phyloP scores from a whole-genome alignment of 2,113 vertebrate species.

The Hipposideros armiger region DNA sequence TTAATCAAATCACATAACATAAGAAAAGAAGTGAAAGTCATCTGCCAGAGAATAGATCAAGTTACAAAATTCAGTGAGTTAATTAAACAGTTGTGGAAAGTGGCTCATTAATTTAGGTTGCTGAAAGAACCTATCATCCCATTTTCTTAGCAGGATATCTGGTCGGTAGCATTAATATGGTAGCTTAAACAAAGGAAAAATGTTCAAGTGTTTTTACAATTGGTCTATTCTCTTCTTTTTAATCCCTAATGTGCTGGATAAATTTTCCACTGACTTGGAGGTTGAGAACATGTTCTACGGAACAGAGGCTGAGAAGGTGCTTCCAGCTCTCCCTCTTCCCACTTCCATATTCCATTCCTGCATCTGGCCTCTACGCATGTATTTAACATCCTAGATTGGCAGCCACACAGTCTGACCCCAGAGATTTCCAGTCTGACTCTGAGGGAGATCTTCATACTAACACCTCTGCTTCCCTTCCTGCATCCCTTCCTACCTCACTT shows the following conservation, averaged over 20 bases:
- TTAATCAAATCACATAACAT: not conserved
- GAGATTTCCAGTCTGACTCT: not conserved
- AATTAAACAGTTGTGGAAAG: conserved; percentile 55
- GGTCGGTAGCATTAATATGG: not conserved
- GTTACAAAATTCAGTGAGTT: conserved; percentile 36
- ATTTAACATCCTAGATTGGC: not conserved
- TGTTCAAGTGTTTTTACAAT: not conserved
- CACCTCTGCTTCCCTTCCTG: not conserved
- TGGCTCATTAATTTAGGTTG: conserved; percentile 26
- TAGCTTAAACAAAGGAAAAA: conserved; percentile 38
- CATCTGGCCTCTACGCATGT: not conserved
- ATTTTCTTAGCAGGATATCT: conserved; percentile 27
- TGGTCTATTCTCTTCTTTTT: not conserved
- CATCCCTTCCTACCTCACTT: not conserved
- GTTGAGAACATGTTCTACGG: not conserved
- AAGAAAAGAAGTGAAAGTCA: conserved; percentile 20
- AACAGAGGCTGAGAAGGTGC: not conserved
- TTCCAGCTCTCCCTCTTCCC: not conserved
- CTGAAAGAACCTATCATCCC: conserved; percentile 43
- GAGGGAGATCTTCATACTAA: not conserved
- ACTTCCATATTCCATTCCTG: not conserved
- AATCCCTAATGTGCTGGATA: not conserved
- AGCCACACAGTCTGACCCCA: not conserved
- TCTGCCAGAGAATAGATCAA: conserved; percentile 23
- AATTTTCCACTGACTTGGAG: not conserved